Percentiles rank a stretch among this genome's conserved stretches.
Conservation (phyloP, 2,113 vertebrate species). For the Sciurus niger region DNA sequence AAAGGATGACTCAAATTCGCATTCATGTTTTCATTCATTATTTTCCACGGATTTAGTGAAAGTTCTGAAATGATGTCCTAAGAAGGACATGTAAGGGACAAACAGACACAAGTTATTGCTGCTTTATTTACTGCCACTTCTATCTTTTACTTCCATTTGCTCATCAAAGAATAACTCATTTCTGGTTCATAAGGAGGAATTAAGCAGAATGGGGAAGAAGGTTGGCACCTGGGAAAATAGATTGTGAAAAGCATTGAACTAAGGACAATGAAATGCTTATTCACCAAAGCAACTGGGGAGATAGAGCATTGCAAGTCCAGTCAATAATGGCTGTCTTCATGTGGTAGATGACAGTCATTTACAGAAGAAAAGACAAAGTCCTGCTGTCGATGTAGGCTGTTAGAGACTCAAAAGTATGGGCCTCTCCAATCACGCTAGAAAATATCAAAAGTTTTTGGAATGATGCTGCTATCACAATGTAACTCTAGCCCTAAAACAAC, state of each 20-base stretch:
- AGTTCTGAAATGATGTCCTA: conserved; percentile 37
- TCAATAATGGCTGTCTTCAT: conserved; percentile 2
- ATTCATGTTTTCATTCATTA: conserved; percentile 70
- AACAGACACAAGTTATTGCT: conserved; percentile 31
- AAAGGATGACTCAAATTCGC: conserved; percentile 67
- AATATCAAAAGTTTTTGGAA: background rate
- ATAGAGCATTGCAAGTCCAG: conserved; percentile 44
- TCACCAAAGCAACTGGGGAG: conserved; percentile 28
- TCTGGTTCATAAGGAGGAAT: conserved; percentile 1
- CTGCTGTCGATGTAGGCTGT: background rate
- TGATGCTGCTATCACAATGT: background rate
- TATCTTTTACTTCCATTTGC: conserved; percentile 64
- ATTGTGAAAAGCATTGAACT: conserved; percentile 55
- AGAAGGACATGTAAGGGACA: background rate
- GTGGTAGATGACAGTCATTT: background rate
- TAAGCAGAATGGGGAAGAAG: conserved; percentile 43
- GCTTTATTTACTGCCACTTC: background rate
- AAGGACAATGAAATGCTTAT: background rate
- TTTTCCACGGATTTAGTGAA: conserved; percentile 55
- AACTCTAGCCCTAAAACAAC: conserved; percentile 28
- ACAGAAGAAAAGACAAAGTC: background rate
- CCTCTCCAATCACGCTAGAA: background rate
- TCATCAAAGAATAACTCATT: conserved; percentile 18
- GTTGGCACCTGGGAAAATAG: background rate
- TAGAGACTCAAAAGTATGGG: background rate